Evolutionary conservation across 2,888 invertebrate species (phyloP).

Genomic region (Athrips mouffetella): DNA sequence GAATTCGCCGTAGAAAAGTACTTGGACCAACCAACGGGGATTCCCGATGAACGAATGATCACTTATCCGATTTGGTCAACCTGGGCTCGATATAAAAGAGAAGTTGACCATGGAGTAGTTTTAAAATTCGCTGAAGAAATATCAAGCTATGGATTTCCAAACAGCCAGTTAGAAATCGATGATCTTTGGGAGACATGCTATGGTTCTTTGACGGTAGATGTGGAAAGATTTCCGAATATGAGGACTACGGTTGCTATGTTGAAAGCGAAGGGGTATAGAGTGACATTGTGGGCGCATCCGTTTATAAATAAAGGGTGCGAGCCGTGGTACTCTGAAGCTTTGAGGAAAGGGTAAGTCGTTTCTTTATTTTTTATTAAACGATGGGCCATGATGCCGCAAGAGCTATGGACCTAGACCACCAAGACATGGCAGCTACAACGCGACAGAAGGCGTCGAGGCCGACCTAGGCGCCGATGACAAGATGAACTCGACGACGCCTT

Average conservation of each 20-base stretch:
- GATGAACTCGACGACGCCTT: too few relatives aligned
- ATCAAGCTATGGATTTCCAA: slow-evolving; percentile 62
- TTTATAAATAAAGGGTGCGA: slow-evolving; percentile 79
- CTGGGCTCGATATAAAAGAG: slow-evolving; percentile 77
- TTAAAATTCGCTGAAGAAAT: slow-evolving; percentile 74
- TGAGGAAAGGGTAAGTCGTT: slow-evolving; percentile 58
- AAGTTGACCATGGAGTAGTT: slow-evolving; percentile 72
- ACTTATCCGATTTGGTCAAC: slow-evolving; percentile 82
- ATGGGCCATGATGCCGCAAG: too few relatives aligned
- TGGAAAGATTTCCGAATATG: slow-evolving; percentile 75
- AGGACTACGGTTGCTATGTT: slow-evolving; percentile 59
- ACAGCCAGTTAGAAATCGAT: slow-evolving; percentile 81
- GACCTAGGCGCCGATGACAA: too few relatives aligned
- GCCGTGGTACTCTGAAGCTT: slow-evolving; percentile 68
- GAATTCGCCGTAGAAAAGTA: slow-evolving; percentile 79
- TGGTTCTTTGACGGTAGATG: slow-evolving; percentile 76
- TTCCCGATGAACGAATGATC: slow-evolving; percentile 78
- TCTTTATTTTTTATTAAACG: too few relatives aligned
- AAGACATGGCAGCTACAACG: too few relatives aligned
- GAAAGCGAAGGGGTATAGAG: slow-evolving; percentile 70
- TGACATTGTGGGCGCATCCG: slow-evolving; percentile 82
- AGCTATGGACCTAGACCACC: too few relatives aligned
- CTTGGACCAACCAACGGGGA: slow-evolving; percentile 74
- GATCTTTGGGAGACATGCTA: slow-evolving; percentile 82
- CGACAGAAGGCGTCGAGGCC: too few relatives aligned